These are phyloP conservation scores for Caenorhabditis japonica DNA, from an alignment of 2,888 invertebrate genomes.

Conservation along the genomic window DNA sequence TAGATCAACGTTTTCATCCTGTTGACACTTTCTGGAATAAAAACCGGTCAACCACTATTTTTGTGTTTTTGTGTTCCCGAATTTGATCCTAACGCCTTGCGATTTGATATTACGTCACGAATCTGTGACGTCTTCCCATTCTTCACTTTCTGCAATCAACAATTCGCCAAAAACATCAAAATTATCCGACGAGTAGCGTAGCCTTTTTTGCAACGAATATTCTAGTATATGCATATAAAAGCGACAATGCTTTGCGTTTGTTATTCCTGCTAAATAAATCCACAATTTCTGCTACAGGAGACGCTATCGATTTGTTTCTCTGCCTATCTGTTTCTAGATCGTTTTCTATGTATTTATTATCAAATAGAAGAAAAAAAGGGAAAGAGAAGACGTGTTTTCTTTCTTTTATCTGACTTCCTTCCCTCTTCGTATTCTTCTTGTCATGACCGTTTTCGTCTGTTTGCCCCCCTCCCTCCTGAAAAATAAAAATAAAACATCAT, in stretches of 20 bases:
- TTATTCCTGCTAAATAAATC: not conserved
- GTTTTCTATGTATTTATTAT: not conserved
- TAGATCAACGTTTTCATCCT: too few relatives aligned
- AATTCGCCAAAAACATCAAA: too few relatives aligned
- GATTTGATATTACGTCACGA: conserved; percentile 30
- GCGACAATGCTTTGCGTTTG: not conserved
- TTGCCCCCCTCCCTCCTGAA: not conserved
- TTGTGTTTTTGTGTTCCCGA: too few relatives aligned
- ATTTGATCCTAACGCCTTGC: conserved; percentile 15
- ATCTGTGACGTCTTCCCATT: not conserved
- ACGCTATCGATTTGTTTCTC: not conserved
- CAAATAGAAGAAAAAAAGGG: too few relatives aligned
- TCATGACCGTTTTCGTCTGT: not conserved
- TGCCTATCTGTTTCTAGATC: not conserved
- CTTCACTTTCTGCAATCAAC: too few relatives aligned
- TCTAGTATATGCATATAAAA: not conserved
- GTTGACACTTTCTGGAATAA: too few relatives aligned
- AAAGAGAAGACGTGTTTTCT: conserved; percentile 35
- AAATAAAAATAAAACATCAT: not conserved
- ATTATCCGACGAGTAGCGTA: too few relatives aligned
- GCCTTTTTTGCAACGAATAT: too few relatives aligned
- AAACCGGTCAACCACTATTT: too few relatives aligned
- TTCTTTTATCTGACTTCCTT: conserved; percentile 1
- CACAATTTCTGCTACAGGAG: not conserved
- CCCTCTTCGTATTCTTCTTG: conserved; percentile 6